Conservation (phyloP, 1,140 invertebrate species). For the Meloidogyne floridensis region DNA sequence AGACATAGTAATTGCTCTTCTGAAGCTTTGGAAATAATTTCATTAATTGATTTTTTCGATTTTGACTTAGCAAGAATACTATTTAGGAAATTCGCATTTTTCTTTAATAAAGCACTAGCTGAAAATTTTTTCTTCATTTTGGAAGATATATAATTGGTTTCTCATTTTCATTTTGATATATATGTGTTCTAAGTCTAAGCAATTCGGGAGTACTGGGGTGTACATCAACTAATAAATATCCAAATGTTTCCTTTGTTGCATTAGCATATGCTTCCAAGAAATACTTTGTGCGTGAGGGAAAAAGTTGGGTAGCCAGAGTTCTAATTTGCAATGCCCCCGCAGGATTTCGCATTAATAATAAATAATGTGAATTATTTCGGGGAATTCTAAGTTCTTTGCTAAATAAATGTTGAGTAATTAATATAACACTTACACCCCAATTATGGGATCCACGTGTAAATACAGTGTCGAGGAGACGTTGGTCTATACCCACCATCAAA, state of each 20-base stretch:
- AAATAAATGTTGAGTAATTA: slow-evolving; percentile 46
- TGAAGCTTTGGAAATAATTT: not conserved
- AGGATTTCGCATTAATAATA: slow-evolving; percentile 45
- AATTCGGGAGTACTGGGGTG: slow-evolving; percentile 26
- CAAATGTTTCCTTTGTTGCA: slow-evolving; percentile 30
- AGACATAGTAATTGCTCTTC: slow-evolving; percentile 30
- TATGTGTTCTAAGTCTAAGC: slow-evolving; percentile 27
- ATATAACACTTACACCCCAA: slow-evolving; percentile 41
- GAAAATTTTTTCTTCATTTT: slow-evolving; percentile 28
- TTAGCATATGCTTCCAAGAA: slow-evolving; percentile 26
- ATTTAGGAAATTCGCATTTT: slow-evolving; percentile 24
- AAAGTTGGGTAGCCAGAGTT: slow-evolving; percentile 35
- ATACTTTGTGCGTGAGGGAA: slow-evolving; percentile 34
- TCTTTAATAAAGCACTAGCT: not conserved
- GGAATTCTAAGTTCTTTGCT: slow-evolving; percentile 40
- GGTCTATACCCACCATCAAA: slow-evolving; percentile 24
- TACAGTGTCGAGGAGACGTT: slow-evolving; percentile 38
- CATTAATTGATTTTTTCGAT: not conserved
- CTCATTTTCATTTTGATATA: slow-evolving; percentile 20
- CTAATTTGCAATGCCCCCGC: slow-evolving; percentile 38
- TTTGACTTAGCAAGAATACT: not conserved
- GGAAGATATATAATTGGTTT: slow-evolving; percentile 28
- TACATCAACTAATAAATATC: slow-evolving; percentile 33
- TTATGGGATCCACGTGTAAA: slow-evolving; percentile 40
- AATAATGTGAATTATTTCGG: slow-evolving; percentile 38